Base-by-base conservation (phyloP, 2,797 vertebrate species). In the Bovichtus diacanthus region DNA sequence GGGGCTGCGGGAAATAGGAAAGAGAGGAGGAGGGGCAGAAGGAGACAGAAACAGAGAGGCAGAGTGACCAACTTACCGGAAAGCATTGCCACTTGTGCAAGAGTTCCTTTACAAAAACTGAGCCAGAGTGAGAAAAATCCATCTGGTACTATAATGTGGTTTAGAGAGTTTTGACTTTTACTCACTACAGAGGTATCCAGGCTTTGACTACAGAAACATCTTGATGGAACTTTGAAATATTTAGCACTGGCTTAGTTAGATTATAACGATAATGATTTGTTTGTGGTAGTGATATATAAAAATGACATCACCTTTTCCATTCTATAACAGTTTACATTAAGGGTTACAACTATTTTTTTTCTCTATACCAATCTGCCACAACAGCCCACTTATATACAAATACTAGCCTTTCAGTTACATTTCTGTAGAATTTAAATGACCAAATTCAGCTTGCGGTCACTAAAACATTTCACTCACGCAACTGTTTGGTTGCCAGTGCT, bases 1-100 rank as follows among this genome's bases (percentile, higher is more conserved):
- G 76, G 49, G 70, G 39, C 27, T 11, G 18, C 72, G 77, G 67
- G 74, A 83, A 79, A 76, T 21, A 69, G 56, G 36, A 82, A 77
- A 29, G 56, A 49, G 55, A 73, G 71, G 78, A 41, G 74, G 43
- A 46, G 10, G 62, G 70, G 56, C 19, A 59, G 31, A 46, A 27
- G 59, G 2, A 73, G 60, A 73, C n/a, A 66, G 34, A 63, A 41
- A 60, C 9, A 1, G 29, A 8, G 31, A 44, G 13, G 19, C 25
- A 76, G 41, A 27, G n/a, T 25, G 49, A 60, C 12, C 31, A 59
- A 16, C 2, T 54, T 49, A 65, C 25, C 67, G 38, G 50, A 62
- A 74, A 51, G 18, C 18, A 16, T 9, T 54, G 23, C 15, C 44
- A 53, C 65, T 47, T 15, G 39, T 4, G 47, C 29, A 19, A 46